These are phyloP conservation scores for Bostrychus sinensis DNA, from an alignment of 2,113 vertebrate species.

Conservation along the genomic window DNA sequence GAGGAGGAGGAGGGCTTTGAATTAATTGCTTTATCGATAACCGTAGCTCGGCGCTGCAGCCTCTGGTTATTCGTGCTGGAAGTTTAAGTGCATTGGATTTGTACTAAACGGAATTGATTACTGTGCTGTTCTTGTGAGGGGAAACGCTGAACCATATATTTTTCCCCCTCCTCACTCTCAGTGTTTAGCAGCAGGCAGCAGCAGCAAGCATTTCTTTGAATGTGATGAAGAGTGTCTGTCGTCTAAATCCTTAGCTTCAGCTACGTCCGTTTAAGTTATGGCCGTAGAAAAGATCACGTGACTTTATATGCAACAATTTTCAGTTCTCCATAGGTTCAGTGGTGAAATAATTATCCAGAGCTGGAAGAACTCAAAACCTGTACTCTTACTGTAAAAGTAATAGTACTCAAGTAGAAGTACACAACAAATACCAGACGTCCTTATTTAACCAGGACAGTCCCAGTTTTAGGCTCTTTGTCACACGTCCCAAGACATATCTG, in stretches of 20 bases:
- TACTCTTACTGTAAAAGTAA: too few species aligned
- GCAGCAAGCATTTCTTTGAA: slow-evolving; percentile 44
- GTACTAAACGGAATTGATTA: slow-evolving; percentile 79
- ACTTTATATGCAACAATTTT: background rate
- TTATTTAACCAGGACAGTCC: too few species aligned
- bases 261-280: slow-evolving; percentile 19
- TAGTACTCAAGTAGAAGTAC: too few species aligned
- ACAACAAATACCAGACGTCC: too few species aligned
- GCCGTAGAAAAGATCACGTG: background rate
- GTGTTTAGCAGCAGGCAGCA: slow-evolving; percentile 28
- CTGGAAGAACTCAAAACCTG: too few species aligned
- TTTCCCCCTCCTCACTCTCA: slow-evolving; percentile 28
- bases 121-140: slow-evolving; percentile 69
- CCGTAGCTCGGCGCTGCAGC: slow-evolving; percentile 75
- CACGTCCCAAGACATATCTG: too few species aligned
- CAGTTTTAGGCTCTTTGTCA: too few species aligned
- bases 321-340: too few species aligned
- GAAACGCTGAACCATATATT: slow-evolving; percentile 68
- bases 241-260: slow-evolving; percentile 16
- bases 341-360: too few species aligned
- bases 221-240: slow-evolving; percentile 32
- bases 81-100: slow-evolving; percentile 83
- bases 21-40: slow-evolving; percentile 81
- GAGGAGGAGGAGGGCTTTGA: slow-evolving; percentile 57
- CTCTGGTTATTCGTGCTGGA: slow-evolving; percentile 72